Conservation (phyloP, 2,113 vertebrate genomes). For the Reinhardtius hippoglossoides region DNA sequence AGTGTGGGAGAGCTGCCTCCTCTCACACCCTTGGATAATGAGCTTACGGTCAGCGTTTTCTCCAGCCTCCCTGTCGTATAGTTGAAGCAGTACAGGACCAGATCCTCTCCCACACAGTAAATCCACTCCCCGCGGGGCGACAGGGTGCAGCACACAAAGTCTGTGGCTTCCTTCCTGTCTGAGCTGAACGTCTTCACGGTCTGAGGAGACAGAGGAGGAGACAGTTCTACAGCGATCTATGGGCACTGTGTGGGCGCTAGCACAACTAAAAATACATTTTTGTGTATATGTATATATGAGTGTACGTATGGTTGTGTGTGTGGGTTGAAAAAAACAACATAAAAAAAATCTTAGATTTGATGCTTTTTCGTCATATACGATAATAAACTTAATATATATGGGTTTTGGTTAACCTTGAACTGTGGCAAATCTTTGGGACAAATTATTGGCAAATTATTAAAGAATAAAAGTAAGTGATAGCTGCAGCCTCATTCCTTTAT, state of each 20-base stretch:
- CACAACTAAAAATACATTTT: no score
- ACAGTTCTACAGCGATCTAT: no score
- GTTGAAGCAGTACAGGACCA: constrained; percentile 96
- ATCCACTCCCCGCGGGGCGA: constrained; percentile 98
- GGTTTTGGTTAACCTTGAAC: no score
- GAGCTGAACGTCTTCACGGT: constrained; percentile 94
- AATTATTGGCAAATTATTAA: neutral
- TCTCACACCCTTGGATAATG: constrained; percentile 9
- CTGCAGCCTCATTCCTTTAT: neutral
- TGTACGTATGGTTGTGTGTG: no score
- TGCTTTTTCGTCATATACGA: no score
- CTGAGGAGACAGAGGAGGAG: constrained; percentile 41
- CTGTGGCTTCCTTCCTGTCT: constrained; percentile 91
- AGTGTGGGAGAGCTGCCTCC: no score
- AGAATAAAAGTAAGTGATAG: neutral
- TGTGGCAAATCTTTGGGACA: no score
- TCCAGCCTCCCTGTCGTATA: constrained; percentile 94
- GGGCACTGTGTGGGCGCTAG: neutral
- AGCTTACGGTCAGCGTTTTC: constrained; percentile 90
- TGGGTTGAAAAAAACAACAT: no score
- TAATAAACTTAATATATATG: no score
- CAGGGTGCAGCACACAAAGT: constrained; percentile 95
- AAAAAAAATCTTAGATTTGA: no score
- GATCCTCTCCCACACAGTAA: constrained; percentile 98
- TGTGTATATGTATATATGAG: no score